A percentile compares a stretch with the other conserved stretches of the same genome.
phyloP scores from a whole-genome alignment of 1,140 invertebrate genomes.

The Drosophila bocki region DNA sequence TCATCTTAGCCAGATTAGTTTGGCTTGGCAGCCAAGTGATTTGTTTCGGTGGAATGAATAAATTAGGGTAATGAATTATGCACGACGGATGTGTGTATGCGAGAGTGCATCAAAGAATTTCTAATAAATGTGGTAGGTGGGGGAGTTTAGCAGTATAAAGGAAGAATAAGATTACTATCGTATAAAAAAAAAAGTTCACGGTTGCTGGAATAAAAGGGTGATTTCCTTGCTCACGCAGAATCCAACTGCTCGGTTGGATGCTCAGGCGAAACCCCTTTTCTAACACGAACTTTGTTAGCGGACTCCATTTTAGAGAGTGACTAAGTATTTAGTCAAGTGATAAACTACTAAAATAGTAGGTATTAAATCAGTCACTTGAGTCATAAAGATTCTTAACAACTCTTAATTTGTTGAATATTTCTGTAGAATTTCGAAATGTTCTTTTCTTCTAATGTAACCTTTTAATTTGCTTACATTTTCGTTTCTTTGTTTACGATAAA shows the following conservation, averaged over 20 bases:
- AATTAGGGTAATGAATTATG: not conserved
- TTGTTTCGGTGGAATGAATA: slow-evolving; percentile 8
- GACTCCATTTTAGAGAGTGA: no score
- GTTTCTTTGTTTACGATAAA: slow-evolving; percentile 4
- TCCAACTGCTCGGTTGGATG: no score
- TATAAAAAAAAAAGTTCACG: no score
- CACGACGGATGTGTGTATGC: not conserved
- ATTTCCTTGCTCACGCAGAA: no score
- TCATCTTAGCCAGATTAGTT: slow-evolving; percentile 31
- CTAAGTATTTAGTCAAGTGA: not conserved
- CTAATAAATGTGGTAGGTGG: no score
- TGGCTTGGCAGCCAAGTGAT: slow-evolving; percentile 14
- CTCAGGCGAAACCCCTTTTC: no score
- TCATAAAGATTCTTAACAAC: not conserved
- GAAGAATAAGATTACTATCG: no score
- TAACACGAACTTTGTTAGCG: no score
- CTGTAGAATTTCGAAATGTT: slow-evolving; percentile 2
- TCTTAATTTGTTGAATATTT: slow-evolving; percentile 3
- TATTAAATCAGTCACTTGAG: not conserved
- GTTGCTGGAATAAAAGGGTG: no score
- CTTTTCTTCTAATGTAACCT: not conserved
- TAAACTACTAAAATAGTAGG: not conserved
- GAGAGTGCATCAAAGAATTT: not conserved
- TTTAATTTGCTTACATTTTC: slow-evolving; percentile 13
- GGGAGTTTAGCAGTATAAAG: no score